Conservation (phyloP, 2,113 vertebrate genomes). For the Fregetta grallaria region DNA sequence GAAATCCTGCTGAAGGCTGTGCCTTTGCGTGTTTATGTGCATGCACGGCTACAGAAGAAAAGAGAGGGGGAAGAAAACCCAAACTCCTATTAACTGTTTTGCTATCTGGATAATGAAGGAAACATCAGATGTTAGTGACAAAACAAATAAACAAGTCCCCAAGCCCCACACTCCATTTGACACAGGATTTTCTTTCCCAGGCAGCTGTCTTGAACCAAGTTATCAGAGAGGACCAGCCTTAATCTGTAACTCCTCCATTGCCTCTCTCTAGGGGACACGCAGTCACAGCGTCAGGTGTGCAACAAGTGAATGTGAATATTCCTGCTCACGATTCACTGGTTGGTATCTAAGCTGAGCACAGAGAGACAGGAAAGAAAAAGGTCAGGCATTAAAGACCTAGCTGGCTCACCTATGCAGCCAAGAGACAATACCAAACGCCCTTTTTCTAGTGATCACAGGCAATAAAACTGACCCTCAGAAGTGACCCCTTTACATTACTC, state of each 20-base stretch:
- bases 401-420: neutral
- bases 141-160: neutral
- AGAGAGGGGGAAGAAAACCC: neutral
- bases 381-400: neutral
- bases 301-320: neutral
- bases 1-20: constrained; percentile 13
- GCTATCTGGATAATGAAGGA: neutral
- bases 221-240: neutral
- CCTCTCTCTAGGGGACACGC: neutral
- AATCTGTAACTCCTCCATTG: neutral
- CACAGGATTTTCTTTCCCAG: neutral
- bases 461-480: constrained; percentile 16
- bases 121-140: neutral
- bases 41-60: neutral
- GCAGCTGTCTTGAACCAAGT: neutral
- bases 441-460: neutral
- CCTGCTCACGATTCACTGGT: neutral
- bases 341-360: neutral
- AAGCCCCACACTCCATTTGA: neutral
- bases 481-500: neutral
- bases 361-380: neutral
- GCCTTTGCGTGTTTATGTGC: accelerated
- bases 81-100: neutral
- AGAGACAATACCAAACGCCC: neutral
- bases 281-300: neutral